Base-by-base conservation (phyloP, 2,797 vertebrate species). In the Ctenopoma multispine region DNA sequence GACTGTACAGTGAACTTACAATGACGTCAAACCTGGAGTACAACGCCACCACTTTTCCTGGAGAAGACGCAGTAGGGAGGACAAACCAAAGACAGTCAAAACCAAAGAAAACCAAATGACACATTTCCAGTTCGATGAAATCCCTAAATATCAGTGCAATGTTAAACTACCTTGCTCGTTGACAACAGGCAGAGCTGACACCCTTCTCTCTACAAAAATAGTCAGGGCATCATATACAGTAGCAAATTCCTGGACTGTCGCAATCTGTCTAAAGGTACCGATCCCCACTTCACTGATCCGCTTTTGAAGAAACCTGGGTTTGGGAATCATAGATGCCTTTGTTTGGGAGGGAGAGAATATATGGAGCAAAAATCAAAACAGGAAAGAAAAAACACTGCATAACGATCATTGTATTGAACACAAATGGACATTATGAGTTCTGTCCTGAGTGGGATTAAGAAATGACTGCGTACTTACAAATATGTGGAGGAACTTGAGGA, bases 401-500 rank as follows among this genome's bases (percentile, higher is more conserved):
- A 14, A n/a, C 1, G 1, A 43, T 23, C 24, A 3, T 4, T 55
- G 20, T 38, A 27, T 15, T 12, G 2, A 43, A 13, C 12, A 29
- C 23, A 41, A 12, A 63, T 48, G 23, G 17, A 46, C 5, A 5
- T 7, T 31, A 31, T 31, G 29, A 12, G 23, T 34, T 34, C 31
- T n/a, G n/a, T n/a, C n/a, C n/a, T n/a, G n/a, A n/a, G n/a, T 36
- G 3, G 2, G 14, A 13, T 31, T 21, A 15, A 55, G 11, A 60
- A 41, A 11, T n/a, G n/a, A n/a, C 8, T 36, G 2, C n/a, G 46
- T 11, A 4, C 77, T 98, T 90, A 99, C 97, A 91, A 99, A 99
- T 89, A 99, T 97, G 93, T 99, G 95, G 79, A 99, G 96, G 89
- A 99, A 99, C 94, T 99, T 98, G 88, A 99, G 97, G 91, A 99